These are phyloP conservation scores for Trichomycterus rosablanca DNA, from an alignment of 2,113 vertebrate species.

Conservation along the genomic window DNA sequence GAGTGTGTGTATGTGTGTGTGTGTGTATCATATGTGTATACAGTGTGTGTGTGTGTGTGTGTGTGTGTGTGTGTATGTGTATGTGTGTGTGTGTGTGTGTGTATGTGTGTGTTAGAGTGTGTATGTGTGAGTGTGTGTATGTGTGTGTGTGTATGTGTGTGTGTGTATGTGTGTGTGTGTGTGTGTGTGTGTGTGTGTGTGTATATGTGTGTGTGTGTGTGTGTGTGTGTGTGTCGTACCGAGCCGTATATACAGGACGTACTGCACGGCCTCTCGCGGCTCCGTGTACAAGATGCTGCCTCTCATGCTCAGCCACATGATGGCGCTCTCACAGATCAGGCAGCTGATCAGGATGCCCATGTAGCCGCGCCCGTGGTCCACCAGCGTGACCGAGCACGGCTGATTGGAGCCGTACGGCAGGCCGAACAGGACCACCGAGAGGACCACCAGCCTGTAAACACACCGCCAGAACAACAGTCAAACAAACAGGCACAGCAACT, in stretches of 20 bases:
- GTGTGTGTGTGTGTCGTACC: conserved; percentile 70
- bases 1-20: no score
- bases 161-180: no score
- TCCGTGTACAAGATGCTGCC: conserved; percentile 98
- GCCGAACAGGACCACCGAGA: conserved; percentile 96
- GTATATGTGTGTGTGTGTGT: neutral
- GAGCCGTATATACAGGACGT: conserved; percentile 95
- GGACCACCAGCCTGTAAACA: conserved; percentile 85
- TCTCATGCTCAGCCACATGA: conserved; percentile 99
- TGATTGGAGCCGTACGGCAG: conserved; percentile 86
- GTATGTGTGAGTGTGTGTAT: no score
- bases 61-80: no score
- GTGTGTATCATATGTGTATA: no score
- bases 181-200: no score
- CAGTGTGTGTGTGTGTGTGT: no score
- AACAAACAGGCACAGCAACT: neutral
- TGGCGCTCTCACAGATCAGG: conserved; percentile 96
- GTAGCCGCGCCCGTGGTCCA: conserved; percentile 96
- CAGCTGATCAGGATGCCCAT: conserved; percentile 96
- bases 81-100: no score
- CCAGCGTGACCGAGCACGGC: conserved; percentile 90
- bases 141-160: no score
- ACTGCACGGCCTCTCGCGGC: conserved; percentile 96
- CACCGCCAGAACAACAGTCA: neutral
- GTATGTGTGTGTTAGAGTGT: no score